Evolutionary conservation across 2,113 vertebrate genomes (phyloP).

Genomic region (Grallaria varia): DNA sequence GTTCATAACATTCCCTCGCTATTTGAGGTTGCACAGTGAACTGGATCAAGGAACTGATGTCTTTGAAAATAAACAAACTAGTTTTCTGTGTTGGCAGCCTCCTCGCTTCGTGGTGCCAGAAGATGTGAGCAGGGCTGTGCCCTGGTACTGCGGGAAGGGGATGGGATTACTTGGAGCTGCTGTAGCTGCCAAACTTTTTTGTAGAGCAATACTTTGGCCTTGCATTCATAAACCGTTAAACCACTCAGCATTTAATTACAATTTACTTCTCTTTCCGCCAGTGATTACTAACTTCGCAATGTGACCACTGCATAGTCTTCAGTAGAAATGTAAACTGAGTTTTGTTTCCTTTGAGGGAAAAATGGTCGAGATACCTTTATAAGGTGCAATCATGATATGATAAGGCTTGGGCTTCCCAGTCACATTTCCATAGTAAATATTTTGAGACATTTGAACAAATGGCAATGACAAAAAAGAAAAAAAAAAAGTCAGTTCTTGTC

Average conservation of each 20-base stretch:
- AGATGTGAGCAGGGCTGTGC: not conserved
- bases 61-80: conserved; percentile 26
- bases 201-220: not conserved
- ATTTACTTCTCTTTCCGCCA: not conserved
- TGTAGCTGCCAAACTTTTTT: conserved; percentile 6
- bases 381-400: not conserved
- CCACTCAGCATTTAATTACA: conserved; percentile 16
- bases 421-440: not conserved
- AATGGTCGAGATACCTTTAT: not conserved
- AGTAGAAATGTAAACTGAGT: not conserved
- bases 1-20: not conserved
- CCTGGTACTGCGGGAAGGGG: not conserved
- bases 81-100: conserved; percentile 30
- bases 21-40: conserved; percentile 14
- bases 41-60: conserved; percentile 18
- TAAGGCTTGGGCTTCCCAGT: not conserved
- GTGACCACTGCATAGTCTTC: not conserved
- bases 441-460: not conserved
- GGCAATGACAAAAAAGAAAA: not conserved
- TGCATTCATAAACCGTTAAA: conserved; percentile 8
- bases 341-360: not conserved
- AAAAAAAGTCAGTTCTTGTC: not conserved
- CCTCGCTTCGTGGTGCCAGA: not conserved
- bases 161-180: conserved; percentile 14
- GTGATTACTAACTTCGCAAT: not conserved